phyloP scores from a whole-genome alignment of 2,888 invertebrate genomes.

The Acanthoscelides obtectus region DNA sequence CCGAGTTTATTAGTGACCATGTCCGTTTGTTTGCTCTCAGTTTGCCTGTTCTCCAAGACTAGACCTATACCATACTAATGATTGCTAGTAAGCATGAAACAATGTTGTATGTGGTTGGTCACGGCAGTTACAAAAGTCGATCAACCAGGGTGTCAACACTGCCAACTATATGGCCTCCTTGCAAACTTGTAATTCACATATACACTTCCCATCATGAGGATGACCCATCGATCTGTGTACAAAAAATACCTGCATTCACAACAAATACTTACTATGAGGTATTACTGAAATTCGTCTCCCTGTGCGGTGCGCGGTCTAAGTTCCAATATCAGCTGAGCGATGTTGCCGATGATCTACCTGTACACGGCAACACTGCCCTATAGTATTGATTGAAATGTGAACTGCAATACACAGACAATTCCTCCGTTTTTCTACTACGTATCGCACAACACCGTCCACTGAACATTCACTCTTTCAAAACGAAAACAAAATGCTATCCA shows the following conservation, averaged over 20 bases:
- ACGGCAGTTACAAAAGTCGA: too few species aligned
- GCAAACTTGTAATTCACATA: too few species aligned
- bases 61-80: too few species aligned
- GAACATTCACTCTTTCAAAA: neutral
- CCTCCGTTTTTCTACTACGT: neutral
- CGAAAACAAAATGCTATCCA: neutral
- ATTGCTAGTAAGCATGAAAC: too few species aligned
- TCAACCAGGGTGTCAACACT: too few species aligned
- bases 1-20: too few species aligned
- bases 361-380: neutral
- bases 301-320: neutral
- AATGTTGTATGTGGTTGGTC: too few species aligned
- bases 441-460: neutral
- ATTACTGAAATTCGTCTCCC: neutral
- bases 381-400: neutral
- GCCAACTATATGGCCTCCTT: too few species aligned
- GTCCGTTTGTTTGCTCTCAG: too few species aligned
- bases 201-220: neutral
- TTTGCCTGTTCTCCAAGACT: too few species aligned
- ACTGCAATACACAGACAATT: neutral
- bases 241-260: neutral
- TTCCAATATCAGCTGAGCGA: neutral
- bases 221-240: neutral
- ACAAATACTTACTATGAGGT: neutral
- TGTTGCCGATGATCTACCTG: neutral